Evolutionary conservation across 2,797 vertebrate genomes (phyloP).

Genomic region (Alfaro cultratus): DNA sequence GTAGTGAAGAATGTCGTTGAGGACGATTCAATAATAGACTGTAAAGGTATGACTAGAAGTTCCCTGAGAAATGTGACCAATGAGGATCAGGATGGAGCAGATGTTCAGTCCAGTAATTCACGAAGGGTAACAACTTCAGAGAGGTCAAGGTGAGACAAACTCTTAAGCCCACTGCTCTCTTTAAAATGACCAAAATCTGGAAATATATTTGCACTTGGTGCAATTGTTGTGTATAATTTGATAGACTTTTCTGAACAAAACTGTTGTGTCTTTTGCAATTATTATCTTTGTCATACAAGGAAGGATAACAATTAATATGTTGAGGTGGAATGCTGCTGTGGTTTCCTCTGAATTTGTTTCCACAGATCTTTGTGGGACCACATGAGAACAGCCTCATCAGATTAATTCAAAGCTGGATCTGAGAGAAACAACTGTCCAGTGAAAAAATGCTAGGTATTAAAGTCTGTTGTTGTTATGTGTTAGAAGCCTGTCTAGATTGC

Average conservation of each 20-base stretch:
- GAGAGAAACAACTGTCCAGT: constrained; percentile 11
- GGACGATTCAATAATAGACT: constrained; percentile 46
- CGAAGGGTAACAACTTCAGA: constrained; percentile 57
- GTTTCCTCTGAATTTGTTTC: constrained; percentile 31
- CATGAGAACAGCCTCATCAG: constrained; percentile 28
- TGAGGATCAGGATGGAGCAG: constrained; percentile 62
- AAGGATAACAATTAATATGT: constrained; percentile 26
- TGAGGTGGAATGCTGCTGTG: constrained; percentile 26
- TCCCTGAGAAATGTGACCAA: constrained; percentile 73
- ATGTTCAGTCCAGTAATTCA: constrained; percentile 46
- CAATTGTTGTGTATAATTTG: neutral
- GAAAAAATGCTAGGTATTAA: constrained; percentile 13
- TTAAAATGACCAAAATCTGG: neutral
- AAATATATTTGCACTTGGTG: neutral
- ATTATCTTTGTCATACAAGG: constrained; percentile 28
- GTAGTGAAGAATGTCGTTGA: constrained; percentile 33
- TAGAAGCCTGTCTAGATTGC: constrained; percentile 80
- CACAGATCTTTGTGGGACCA: constrained; percentile 3
- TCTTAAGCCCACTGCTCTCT: neutral
- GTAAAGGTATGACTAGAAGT: constrained; percentile 63
- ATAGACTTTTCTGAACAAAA: constrained; percentile 11
- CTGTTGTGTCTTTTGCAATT: constrained; percentile 6
- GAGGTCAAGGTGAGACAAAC: constrained; percentile 77
- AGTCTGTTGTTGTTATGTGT: constrained; percentile 27
- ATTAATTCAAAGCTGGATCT: constrained; percentile 22